Evolutionary conservation across 2,888 invertebrate species (phyloP), one percentile per base, ranked within the genome.

Genomic region (Apodemia zela): DNA sequence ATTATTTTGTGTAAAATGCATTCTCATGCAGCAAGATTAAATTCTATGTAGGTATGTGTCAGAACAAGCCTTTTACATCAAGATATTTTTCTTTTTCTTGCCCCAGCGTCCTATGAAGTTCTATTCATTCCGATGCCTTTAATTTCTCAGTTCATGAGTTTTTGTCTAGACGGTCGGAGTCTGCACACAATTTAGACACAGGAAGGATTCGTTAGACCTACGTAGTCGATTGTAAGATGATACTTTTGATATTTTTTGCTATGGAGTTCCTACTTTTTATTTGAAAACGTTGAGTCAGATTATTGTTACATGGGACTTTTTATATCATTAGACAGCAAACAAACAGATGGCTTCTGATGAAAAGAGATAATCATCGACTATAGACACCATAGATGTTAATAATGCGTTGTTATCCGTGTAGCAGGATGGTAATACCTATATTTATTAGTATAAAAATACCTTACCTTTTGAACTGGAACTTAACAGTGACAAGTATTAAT

Each of bases 21-120:
- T 72, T 72, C 72, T 80, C 82, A 89, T 87, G 88, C 84, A 82
- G 84, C 85, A 84, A 84, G 87, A 87, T 87, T 86, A 87, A 87
- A 81, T 80, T 81, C 80, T 74, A 79, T 84, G 89, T n/a, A n/a
- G n/a, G n/a, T 84, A 88, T 84, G 87, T 88, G 89, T 88, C 88
- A 89, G 86, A 79, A 83, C 83, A 81, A 82, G 83, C 78, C 80
- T 85, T 84, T 79, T 75, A 79, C 80, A 84, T 83, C 84, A 83
- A 83, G 82, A 76, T 74, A 79, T 86, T 89, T 88, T 88, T 89
- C 82, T 82, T 86, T 86, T 87, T 85, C 82, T 81, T 84, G 78
- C 79, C 76, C 65, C 75, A 76, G 79, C 75, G 78, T 78, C 77
- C 78, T 76, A 80, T 79, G 82, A 77, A 61, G 79, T 81, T 76